Evolutionary conservation across 2,888 invertebrate genomes (phyloP), one percentile per base, ranked within the genome.

Genomic region (Drosophila birchii): DNA sequence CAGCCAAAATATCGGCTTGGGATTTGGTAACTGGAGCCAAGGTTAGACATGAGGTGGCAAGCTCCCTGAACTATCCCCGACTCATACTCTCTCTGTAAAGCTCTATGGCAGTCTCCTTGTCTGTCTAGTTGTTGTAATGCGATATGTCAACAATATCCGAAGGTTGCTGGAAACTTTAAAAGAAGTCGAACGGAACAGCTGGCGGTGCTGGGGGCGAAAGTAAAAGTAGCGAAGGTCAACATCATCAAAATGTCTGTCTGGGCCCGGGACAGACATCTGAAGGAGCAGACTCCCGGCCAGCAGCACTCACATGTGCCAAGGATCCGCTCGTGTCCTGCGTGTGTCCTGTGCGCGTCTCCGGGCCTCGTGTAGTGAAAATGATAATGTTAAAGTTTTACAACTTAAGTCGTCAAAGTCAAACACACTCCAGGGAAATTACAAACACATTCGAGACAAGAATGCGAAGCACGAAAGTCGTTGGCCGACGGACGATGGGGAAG

Each of bases 351-450:
- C 56, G 29, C 41, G n/a, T 23, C 38, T 44, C 44, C 43, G 16
- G 51, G 51, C 16, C 23, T 16, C 14, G 29, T 38, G 78, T 79
- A 78, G 85, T 80, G 78, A 88, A 90, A 90, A 91, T 90, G 91
- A 91, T 91, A 91, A 91, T 91, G 91, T 91, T 91, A 87, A 91
- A 91, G 91, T 91, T 91, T 91, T 91, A 91, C 91, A 91, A 91
- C 91, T 91, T 91, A 91, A 91, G 91, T 91, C 91, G 91, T 91
- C 91, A 91, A 91, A 91, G 91, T 91, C 91, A 91, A 91, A 91
- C 90, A 91, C 91, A 90, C 91, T 91, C 91, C 89, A 70, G 91
- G 91, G 91, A 91, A 91, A 91, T 91, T 90, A 91, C 90, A 91
- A 90, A 91, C 91, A 86, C 90, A 87, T 89, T 88, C 82, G 81